phyloP scores from a whole-genome alignment of 2,888 invertebrate species.

The Amiota communis region DNA sequence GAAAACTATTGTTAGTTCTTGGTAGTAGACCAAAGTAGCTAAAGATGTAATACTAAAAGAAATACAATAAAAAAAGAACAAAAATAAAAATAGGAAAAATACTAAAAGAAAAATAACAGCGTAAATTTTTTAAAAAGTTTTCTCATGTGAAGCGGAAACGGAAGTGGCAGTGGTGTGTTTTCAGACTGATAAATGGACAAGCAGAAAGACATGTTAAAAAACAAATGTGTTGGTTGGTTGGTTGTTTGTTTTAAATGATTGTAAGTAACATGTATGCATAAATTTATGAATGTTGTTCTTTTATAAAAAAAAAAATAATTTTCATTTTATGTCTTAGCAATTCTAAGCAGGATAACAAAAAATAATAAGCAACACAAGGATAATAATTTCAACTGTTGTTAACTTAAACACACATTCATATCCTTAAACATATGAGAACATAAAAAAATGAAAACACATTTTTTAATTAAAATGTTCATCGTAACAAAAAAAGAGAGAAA shows the following conservation, averaged over 20 bases:
- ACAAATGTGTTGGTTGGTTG: slow-evolving; percentile 47
- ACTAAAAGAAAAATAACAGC: too few species aligned
- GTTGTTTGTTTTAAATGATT: slow-evolving; percentile 49
- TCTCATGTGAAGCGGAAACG: slow-evolving; percentile 60
- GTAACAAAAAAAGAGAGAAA: slow-evolving; percentile 14
- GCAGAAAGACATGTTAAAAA: neutral
- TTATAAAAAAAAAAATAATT: too few species aligned
- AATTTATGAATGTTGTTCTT: too few species aligned
- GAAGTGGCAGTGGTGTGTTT: slow-evolving; percentile 59
- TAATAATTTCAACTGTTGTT: slow-evolving; percentile 18
- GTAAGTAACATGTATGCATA: slow-evolving; percentile 14
- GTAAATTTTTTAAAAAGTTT: too few species aligned
- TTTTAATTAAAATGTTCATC: slow-evolving; percentile 22
- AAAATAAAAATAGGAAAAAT: slow-evolving; percentile 31
- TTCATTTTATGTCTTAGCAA: too few species aligned
- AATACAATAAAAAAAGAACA: slow-evolving; percentile 46
- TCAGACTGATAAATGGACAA: neutral
- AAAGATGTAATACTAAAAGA: slow-evolving; percentile 40
- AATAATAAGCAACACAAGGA: too few species aligned
- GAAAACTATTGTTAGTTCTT: too few species aligned
- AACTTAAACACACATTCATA: neutral
- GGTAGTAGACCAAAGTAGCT: too few species aligned
- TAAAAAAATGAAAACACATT: slow-evolving; percentile 18
- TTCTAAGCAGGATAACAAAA: too few species aligned
- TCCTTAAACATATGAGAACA: slow-evolving; percentile 3